A percentile compares a stretch with the other conserved stretches of the same genome.
phyloP scores from a whole-genome alignment of 2,113 vertebrate genomes.

The Craseonycteris thonglongyai region DNA sequence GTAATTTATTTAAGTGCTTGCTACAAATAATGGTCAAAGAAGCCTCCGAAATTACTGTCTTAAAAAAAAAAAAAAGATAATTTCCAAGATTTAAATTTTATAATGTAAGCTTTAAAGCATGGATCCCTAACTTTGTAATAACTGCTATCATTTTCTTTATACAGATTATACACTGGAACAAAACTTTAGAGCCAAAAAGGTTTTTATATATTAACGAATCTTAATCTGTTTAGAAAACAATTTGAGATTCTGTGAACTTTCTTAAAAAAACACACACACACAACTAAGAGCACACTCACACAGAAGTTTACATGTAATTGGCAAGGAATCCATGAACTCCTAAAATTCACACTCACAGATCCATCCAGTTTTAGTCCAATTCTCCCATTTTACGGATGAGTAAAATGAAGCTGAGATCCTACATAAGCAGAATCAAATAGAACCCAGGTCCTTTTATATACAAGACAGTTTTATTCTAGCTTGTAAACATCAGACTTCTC shows the following conservation, averaged over 20 bases:
- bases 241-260: neutral
- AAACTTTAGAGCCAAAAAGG: neutral
- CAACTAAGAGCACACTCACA: neutral
- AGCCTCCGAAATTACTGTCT: neutral
- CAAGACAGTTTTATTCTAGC: neutral
- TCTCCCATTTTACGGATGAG: neutral
- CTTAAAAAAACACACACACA: neutral
- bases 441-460: neutral
- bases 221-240: neutral
- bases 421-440: neutral
- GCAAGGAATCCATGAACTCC: neutral
- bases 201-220: neutral
- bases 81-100: neutral
- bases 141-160: neutral
- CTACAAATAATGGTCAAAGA: neutral
- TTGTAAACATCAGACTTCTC: neutral
- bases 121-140: neutral
- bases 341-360: neutral
- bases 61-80: neutral
- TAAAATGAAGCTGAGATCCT: neutral
- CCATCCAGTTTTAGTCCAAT: neutral
- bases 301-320: neutral
- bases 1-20: constrained; percentile 1
- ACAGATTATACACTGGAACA: neutral
- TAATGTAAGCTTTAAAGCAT: neutral